Conservation (phyloP, 2,888 invertebrate genomes). For the Xestia rhomboidea region DNA sequence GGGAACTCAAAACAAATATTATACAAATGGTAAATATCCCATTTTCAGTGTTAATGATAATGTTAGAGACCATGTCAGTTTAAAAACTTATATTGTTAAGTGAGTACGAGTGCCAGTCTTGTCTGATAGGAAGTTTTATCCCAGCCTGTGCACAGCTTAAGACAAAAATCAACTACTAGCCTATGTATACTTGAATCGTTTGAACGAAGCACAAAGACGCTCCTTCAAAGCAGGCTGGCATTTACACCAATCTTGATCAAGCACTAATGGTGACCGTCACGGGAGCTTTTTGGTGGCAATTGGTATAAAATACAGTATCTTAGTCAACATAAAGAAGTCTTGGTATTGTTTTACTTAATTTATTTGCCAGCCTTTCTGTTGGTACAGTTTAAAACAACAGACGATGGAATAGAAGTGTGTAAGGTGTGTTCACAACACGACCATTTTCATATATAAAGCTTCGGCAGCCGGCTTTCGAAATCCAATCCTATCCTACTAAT, state of each 20-base stretch:
- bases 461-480: background rate
- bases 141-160: background rate
- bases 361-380: background rate
- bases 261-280: slow-evolving; percentile 83
- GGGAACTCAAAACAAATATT: too few species aligned
- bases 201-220: slow-evolving; percentile 79
- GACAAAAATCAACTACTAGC: background rate
- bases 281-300: slow-evolving; percentile 76
- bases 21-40: too few species aligned
- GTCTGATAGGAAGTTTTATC: background rate
- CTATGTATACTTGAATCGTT: slow-evolving; percentile 28
- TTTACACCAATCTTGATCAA: slow-evolving; percentile 84
- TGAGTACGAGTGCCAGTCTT: background rate
- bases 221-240: slow-evolving; percentile 78
- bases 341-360: slow-evolving; percentile 34
- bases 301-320: slow-evolving; percentile 55
- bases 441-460: background rate
- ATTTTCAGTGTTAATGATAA: too few species aligned
- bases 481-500: too few species aligned
- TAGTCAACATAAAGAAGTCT: slow-evolving; percentile 30
- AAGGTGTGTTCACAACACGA: background rate
- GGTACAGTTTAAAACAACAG: background rate
- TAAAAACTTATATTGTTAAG: background rate
- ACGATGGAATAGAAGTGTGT: background rate
- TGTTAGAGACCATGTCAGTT: too few species aligned